Evolutionary conservation across 1,140 invertebrate genomes (phyloP), one percentile per base, ranked within the genome.

Genomic region (Prorops nasuta): DNA sequence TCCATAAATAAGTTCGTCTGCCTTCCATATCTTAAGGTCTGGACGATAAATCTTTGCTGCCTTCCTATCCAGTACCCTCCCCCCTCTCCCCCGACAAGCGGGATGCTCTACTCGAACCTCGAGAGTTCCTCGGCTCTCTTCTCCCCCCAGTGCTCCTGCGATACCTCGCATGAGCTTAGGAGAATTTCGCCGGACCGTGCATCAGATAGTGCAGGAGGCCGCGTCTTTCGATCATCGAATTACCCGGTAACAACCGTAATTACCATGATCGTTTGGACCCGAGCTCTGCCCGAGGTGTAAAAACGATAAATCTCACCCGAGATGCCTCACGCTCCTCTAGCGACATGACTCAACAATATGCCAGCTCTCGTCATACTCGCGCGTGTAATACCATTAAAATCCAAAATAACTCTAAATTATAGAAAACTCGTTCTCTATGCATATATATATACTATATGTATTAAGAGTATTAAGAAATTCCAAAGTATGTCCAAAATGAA

Each of bases 1-100:
- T 44, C 51, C 51, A 58, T 54, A 60, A 60, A 60, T 60, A 60
- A 60, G 51, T 54, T 51, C 32, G 51, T 54, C 40, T 39, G 28
- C 39, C 51, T 60, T 50, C 46, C 51, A 58, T 50, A 54, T 58
- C 47, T 54, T 58, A 37, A 58, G 58, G 49, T 50, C 43, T 43
- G 14, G 19, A 21, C 51, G 44, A 60, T 60, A 60, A 60, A 60
- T 60, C 47, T 58, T 38, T 32, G n/a, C n/a, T n/a, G n/a, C n/a
- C n/a, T n/a, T n/a, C n/a, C n/a, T n/a, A n/a, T n/a, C n/a, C n/a
- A n/a, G n/a, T n/a, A n/a, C n/a, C n/a, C n/a, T 22, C 16, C 16
- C 24, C 36, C 34, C 8, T 2, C 19, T 19, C n/a, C 35, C 7
- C 6, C n/a, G 35, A 6, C n/a, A 6, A 7, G 24, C 24, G 3